Conservation (phyloP, 2,113 vertebrate genomes). For the Cavia aperea region DNA sequence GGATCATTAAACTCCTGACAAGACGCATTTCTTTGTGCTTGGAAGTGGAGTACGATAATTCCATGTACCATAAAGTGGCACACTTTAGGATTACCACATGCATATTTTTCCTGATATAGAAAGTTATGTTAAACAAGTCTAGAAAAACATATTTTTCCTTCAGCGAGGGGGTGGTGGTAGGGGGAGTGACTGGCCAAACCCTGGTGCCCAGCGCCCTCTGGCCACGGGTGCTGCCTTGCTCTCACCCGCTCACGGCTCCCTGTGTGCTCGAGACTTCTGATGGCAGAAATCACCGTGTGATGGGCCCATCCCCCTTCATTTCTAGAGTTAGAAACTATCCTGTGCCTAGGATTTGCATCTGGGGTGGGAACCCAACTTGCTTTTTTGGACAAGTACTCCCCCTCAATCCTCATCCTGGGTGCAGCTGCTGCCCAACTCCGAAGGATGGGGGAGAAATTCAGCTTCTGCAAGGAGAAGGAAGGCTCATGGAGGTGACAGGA, state of each 20-base stretch:
- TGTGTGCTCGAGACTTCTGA: background rate
- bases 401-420: background rate
- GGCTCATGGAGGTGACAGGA: no score
- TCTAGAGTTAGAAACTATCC: background rate
- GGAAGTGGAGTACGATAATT: slow-evolving; percentile 4
- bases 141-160: background rate
- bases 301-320: background rate
- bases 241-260: background rate
- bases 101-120: slow-evolving; percentile 1
- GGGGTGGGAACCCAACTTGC: background rate
- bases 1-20: background rate
- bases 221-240: background rate
- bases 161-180: background rate
- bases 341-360: background rate
- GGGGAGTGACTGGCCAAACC: background rate
- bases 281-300: background rate
- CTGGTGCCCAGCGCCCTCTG: background rate
- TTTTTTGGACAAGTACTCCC: background rate
- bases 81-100: background rate
- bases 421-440: background rate
- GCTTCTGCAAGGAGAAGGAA: background rate
- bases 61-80: background rate
- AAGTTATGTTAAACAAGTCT: background rate
- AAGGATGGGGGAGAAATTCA: background rate
- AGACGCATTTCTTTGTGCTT: background rate